phyloP scores from a whole-genome alignment of 2,888 invertebrate genomes.

The Parascotia fuliginaria region DNA sequence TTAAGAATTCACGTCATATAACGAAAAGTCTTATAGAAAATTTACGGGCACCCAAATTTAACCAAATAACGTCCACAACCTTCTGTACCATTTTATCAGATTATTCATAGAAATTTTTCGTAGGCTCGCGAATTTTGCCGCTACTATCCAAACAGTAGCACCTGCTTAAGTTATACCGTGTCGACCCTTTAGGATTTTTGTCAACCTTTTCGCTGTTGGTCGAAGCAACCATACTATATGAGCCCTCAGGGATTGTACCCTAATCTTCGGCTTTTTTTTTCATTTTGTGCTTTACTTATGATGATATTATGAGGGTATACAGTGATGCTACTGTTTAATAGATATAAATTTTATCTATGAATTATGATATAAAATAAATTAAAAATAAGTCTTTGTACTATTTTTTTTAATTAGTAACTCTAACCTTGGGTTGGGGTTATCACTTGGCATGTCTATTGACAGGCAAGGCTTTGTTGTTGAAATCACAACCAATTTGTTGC shows the following conservation, averaged over 20 bases:
- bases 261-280: conserved; percentile 38
- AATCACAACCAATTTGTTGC: no score
- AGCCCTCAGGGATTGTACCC: conserved; percentile 18
- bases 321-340: conserved; percentile 4
- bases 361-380: background rate
- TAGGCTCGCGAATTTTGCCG: conserved; percentile 28
- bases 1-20: conserved; percentile 2
- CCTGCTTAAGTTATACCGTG: conserved; percentile 39
- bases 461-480: no score
- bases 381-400: no score
- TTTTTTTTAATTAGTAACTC: no score
- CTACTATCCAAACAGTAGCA: conserved; percentile 34
- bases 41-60: conserved; percentile 11
- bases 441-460: no score
- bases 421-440: no score
- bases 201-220: conserved; percentile 13
- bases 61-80: conserved; percentile 18
- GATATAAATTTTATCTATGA: background rate
- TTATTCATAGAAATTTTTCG: conserved; percentile 36
- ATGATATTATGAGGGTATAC: conserved; percentile 23
- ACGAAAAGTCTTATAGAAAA: conserved; percentile 2
- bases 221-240: conserved; percentile 16
- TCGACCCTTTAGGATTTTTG: conserved; percentile 33
- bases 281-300: conserved; percentile 30
- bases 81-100: conserved; percentile 26